A percentile compares a stretch with the other conserved stretches of the same genome.
Evolutionary conservation across 2,113 vertebrate species (phyloP).

Genomic region (Psittacara wagleri): DNA sequence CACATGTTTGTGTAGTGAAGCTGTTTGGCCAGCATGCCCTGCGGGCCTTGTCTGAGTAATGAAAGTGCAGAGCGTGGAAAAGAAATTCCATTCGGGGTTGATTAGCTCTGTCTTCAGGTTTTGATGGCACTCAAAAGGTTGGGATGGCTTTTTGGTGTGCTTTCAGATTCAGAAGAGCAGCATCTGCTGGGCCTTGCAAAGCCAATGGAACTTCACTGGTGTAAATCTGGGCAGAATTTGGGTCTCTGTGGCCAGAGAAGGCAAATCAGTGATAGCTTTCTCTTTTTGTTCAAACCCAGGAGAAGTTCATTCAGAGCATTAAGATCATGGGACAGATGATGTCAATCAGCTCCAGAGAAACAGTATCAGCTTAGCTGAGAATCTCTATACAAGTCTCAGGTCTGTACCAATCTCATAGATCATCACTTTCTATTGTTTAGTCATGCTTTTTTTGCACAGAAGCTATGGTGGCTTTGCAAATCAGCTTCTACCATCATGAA

Average conservation of each 20-base stretch:
- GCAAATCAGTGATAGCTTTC: background rate
- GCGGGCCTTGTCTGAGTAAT: conserved; percentile 30
- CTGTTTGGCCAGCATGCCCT: conserved; percentile 19
- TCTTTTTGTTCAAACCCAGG: background rate
- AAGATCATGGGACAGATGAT: background rate
- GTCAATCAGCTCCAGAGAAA: background rate
- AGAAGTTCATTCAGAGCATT: background rate
- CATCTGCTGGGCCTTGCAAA: background rate
- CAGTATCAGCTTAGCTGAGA: background rate
- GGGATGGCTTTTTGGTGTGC: background rate
- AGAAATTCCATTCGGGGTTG: background rate
- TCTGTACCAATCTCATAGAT: background rate
- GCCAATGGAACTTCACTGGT: background rate
- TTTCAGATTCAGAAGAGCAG: background rate
- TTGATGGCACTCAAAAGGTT: background rate
- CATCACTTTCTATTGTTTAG: background rate
- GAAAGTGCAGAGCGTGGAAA: conserved; percentile 33
- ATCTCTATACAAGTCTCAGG: background rate
- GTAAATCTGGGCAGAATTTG: background rate
- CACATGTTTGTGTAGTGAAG: background rate
- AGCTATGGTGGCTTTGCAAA: background rate
- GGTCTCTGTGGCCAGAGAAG: background rate
- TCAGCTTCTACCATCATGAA: background rate
- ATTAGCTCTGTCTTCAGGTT: background rate
- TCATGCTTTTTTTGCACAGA: background rate